A percentile compares a stretch with the other conserved stretches of the same genome.
These are phyloP conservation scores for Lamellibrachia luymesi DNA, from an alignment of 1,140 invertebrate genomes.

Conservation along the genomic window DNA sequence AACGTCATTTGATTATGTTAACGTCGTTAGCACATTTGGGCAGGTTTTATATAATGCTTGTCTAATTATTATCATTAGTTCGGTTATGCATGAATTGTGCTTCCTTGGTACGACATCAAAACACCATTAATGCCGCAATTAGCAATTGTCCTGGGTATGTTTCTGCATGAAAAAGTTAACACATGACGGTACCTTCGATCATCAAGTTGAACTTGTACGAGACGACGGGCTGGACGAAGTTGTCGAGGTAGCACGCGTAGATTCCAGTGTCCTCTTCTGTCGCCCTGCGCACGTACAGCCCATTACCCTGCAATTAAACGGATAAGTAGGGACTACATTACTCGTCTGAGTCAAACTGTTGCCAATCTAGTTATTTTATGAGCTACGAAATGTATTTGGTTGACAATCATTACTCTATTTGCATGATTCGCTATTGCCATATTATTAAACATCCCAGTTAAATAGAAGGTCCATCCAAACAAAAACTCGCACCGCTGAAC, in stretches of 20 bases:
- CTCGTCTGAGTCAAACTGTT: background rate
- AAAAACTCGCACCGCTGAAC: too few relatives aligned
- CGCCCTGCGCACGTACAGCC: constrained; percentile 20
- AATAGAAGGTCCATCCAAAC: too few relatives aligned
- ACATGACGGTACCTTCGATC: constrained; percentile 23
- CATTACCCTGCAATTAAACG: constrained; percentile 24
- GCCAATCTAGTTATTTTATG: too few relatives aligned
- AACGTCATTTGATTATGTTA: too few relatives aligned
- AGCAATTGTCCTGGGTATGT: background rate
- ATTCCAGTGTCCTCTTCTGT: constrained; percentile 28
- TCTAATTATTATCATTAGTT: too few relatives aligned
- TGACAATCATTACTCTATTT: too few relatives aligned
- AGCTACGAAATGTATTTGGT: too few relatives aligned
- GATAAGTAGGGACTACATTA: background rate
- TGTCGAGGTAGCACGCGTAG: constrained; percentile 29
- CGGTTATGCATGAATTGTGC: background rate
- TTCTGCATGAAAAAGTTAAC: background rate
- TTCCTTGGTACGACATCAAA: background rate
- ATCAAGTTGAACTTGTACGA: constrained; percentile 27
- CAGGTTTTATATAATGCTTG: too few relatives aligned
- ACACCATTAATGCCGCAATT: background rate
- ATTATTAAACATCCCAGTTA: too few relatives aligned
- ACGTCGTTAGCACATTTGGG: too few relatives aligned
- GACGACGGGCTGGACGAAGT: constrained; percentile 30
- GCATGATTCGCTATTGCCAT: too few relatives aligned